Conservation (phyloP, 2,113 vertebrate species). For the Merops nubicus region DNA sequence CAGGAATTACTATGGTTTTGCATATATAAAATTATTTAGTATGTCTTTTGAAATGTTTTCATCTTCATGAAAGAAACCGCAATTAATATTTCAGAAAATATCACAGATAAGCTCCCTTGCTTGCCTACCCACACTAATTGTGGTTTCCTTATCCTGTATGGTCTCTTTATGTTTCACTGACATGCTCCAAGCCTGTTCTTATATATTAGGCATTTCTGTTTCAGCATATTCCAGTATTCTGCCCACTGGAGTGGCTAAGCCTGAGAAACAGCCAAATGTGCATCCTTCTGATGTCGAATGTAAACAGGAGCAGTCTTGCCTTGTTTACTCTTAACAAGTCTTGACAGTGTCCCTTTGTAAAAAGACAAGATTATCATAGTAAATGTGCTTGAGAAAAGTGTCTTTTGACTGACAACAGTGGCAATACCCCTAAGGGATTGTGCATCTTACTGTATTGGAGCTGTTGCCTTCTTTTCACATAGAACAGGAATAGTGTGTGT, state of each 20-base stretch:
- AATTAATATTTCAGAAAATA: not conserved
- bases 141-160: not conserved
- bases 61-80: not conserved
- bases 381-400: not conserved
- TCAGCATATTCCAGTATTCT: not conserved
- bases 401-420: conserved; percentile 26
- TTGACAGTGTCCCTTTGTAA: conserved; percentile 19
- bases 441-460: not conserved
- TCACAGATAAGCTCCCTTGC: not conserved
- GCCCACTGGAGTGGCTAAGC: not conserved
- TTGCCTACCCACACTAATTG: not conserved
- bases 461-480: not conserved
- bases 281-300: not conserved
- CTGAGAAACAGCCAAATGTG: not conserved
- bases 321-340: conserved; percentile 10
- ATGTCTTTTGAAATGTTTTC: not conserved
- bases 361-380: conserved; percentile 34
- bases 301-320: not conserved
- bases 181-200: not conserved
- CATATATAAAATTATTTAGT: not conserved
- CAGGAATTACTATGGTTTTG: not conserved
- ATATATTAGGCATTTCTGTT: not conserved
- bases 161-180: not conserved
- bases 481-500: not conserved
- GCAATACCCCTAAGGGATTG: conserved; percentile 13